Evolutionary conservation across 1,140 invertebrate species (phyloP).

Genomic region (Magallana ariakensis): DNA sequence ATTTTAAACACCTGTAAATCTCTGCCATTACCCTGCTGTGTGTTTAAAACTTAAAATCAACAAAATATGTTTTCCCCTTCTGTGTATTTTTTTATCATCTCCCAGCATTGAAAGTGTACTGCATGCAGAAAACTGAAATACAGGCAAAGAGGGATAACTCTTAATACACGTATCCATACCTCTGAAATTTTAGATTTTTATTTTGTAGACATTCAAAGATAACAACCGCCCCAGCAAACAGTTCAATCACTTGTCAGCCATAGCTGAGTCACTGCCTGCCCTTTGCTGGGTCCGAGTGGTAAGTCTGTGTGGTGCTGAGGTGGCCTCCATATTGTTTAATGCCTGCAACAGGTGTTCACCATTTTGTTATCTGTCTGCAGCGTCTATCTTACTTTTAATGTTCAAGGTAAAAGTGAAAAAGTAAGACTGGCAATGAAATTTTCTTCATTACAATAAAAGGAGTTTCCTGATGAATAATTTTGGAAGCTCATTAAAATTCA

Average conservation of each 20-base stretch:
- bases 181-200: slow-evolving; percentile 79
- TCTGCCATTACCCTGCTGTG: background rate
- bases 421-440: too few relatives aligned
- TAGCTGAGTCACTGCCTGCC: slow-evolving; percentile 97
- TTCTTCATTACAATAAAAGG: too few relatives aligned
- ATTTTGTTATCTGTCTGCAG: too few relatives aligned
- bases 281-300: slow-evolving; percentile 96
- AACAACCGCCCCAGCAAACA: slow-evolving; percentile 87
- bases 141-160: background rate
- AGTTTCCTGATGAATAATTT: too few relatives aligned
- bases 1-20: slow-evolving; percentile 35
- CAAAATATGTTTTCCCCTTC: background rate
- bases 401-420: too few relatives aligned
- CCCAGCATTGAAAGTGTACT: background rate
- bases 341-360: too few relatives aligned
- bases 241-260: slow-evolving; percentile 97
- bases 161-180: background rate
- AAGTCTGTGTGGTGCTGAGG: slow-evolving; percentile 70
- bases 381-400: too few relatives aligned
- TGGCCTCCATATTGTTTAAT: too few relatives aligned
- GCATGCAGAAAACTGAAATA: background rate
- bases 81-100: background rate
- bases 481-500: too few relatives aligned
- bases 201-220: slow-evolving; percentile 87
- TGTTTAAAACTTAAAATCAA: background rate